Evolutionary conservation across 2,113 vertebrate species (phyloP), one percentile per base, ranked within the genome.

Genomic region (Petromus typicus): DNA sequence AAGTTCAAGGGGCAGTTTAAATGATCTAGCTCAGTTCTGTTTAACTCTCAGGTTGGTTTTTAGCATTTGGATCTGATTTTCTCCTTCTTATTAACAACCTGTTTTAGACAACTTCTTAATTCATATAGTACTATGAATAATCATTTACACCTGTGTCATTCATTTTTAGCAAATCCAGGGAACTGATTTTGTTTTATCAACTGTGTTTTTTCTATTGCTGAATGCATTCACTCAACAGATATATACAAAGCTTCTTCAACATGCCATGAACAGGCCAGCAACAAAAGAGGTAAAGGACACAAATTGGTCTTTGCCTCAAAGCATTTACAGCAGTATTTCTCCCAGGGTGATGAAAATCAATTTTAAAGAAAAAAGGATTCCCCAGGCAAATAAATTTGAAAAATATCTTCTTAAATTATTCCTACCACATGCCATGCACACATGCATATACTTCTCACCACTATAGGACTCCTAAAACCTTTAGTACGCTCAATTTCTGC

Each of bases 1-100:
- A 79, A 81, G 89, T 90, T 91, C 79, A 94, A 73, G 83, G 45
- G 45, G 76, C 8, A 14, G 16, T 3, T 86, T 64, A 71, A 80
- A 81, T 87, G 82, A 67, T 87, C 86, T 63, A 9, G 18, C 57
- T 87, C 37, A n/a, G 25, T 69, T 89, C 86, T 86, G 56, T 81
- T 96, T 86, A 89, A 95, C 32, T 95, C 54, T 64, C 59, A 64
- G 22, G 13, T 69, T 93, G 22, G 37, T 73, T 87, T 84, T 85
- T 25, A 75, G 71, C 61, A 78, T 93, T 92, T 91, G 37, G 43
- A 89, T 63, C 91, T 93, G 27, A 64, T 91, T 76, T 94, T 92
- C 83, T 83, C 63, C 25, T 93, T 85, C 89, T 88, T 40, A 56
- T 82, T 93, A 92, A 48, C 40, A 67, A 7, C 81, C 10, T 79